Percentiles rank a stretch among this genome's conserved stretches.
These are phyloP conservation scores for Shargacucullia verbasci DNA, from an alignment of 2,888 invertebrate species.

Conservation along the genomic window DNA sequence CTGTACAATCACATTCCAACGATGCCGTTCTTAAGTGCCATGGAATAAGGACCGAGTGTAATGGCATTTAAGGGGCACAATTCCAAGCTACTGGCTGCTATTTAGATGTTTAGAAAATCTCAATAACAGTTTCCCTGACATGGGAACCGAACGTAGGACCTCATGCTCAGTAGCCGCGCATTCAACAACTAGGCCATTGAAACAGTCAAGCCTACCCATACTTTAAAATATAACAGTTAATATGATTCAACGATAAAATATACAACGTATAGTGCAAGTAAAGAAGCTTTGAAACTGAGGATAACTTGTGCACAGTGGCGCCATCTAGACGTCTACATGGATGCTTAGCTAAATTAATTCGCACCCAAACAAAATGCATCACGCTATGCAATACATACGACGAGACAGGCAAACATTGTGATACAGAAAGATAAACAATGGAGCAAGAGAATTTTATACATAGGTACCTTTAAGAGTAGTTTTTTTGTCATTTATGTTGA, in stretches of 20 bases:
- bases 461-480: too few relatives aligned
- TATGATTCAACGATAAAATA: conserved; percentile 16
- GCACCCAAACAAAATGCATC: conserved; percentile 63
- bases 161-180: too few relatives aligned
- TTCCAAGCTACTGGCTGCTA: too few relatives aligned
- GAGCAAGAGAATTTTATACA: background rate
- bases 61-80: too few relatives aligned
- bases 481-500: background rate
- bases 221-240: background rate
- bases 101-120: too few relatives aligned
- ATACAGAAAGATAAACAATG: background rate
- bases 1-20: too few relatives aligned
- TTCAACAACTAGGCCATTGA: too few relatives aligned
- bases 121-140: too few relatives aligned
- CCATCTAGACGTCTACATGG: conserved; percentile 79
- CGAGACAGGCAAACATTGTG: background rate
- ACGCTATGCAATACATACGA: conserved; percentile 34
- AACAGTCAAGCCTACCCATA: background rate
- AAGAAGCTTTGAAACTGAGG: conserved; percentile 32
- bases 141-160: too few relatives aligned
- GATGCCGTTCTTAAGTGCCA: too few relatives aligned
- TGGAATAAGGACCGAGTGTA: too few relatives aligned
- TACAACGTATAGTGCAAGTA: conserved; percentile 30
- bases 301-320: conserved; percentile 56
- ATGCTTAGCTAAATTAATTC: conserved; percentile 70